Evolutionary conservation across 2,888 invertebrate genomes (phyloP), one percentile per base, ranked within the genome.

Genomic region (Pharmacophagus antenor): DNA sequence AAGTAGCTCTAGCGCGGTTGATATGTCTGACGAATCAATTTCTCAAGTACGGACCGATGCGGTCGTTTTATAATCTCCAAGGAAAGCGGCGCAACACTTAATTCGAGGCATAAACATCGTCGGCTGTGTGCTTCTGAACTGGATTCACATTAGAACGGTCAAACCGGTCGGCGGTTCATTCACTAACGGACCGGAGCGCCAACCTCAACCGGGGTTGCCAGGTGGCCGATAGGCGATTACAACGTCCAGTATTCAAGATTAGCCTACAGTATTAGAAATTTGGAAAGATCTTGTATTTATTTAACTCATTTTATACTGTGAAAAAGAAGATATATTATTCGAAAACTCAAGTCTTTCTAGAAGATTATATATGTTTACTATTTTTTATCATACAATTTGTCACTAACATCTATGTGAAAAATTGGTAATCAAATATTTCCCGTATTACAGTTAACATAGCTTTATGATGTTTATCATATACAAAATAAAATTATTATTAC

Each of bases 111-210:
- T 70, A 70, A 69, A 70, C 70, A 68, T 65, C 65, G 65, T 62
- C 65, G 63, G 68, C 65, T 63, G 22, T 18, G 67, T 66, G 69
- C 68, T 69, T 68, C 71, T 67, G 73, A 73, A 70, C 65, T 71
- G 64, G 69, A 65, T 61, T 66, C 61, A 65, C 65, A 68, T 71
- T 66, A 71, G 71, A 72, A 71, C 69, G 69, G 66, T 63, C 66
- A 69, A 77, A 77, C 78, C 77, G 78, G 77, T 77, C 70, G 50
- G 23, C 58, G 61, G 66, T 74, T 73, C 77, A 77, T 77, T 78
- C 77, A 77, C 67, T 77, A 77, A 77, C 77, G 75, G 77, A 66
- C 70, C 62, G 52, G 49, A 50, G 57, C 57, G 50, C 62, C 54
- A 56, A 58, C 62, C 66, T 58, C 56, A 60, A 59, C 66, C 59